Percentiles rank a stretch among this genome's conserved stretches.
Conservation (phyloP, 2,113 vertebrate genomes). For the Cebidichthys violaceus region DNA sequence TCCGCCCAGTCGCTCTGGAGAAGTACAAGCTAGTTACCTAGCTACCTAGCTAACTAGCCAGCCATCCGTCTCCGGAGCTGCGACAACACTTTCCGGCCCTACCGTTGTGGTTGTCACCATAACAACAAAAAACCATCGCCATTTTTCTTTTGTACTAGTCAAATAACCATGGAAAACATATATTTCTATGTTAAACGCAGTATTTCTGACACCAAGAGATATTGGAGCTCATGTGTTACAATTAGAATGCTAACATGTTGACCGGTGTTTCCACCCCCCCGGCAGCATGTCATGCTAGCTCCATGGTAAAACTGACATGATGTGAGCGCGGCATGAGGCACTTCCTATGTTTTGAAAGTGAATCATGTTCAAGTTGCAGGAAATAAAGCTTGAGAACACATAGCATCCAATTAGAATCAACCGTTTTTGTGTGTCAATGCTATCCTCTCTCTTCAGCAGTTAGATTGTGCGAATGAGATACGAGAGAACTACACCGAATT, state of each 20-base stretch:
- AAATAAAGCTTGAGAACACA: not conserved
- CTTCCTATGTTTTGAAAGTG: constrained; percentile 13
- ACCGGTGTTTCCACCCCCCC: not conserved
- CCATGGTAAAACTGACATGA: constrained; percentile 10
- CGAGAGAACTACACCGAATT: not conserved
- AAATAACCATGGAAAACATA: not conserved
- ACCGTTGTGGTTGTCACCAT: not conserved
- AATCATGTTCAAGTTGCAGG: constrained; percentile 19
- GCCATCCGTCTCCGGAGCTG: too few species aligned
- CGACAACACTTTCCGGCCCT: too few species aligned
- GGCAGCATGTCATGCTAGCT: not conserved
- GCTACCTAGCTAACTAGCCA: not conserved
- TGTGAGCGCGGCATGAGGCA: constrained; percentile 8
- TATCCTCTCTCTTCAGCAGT: not conserved
- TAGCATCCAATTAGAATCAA: not conserved
- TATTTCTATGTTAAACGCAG: not conserved
- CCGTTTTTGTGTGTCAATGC: not conserved
- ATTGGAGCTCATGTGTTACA: not conserved
- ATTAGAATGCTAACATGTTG: not conserved
- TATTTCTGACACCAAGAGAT: not conserved
- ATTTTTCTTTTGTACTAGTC: not conserved
- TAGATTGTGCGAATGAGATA: too few species aligned
- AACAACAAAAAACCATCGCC: not conserved
- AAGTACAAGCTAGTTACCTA: not conserved
- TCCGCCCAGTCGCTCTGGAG: too few species aligned